phyloP scores from a whole-genome alignment of 2,113 vertebrate species.

The Chrysemys picta region DNA sequence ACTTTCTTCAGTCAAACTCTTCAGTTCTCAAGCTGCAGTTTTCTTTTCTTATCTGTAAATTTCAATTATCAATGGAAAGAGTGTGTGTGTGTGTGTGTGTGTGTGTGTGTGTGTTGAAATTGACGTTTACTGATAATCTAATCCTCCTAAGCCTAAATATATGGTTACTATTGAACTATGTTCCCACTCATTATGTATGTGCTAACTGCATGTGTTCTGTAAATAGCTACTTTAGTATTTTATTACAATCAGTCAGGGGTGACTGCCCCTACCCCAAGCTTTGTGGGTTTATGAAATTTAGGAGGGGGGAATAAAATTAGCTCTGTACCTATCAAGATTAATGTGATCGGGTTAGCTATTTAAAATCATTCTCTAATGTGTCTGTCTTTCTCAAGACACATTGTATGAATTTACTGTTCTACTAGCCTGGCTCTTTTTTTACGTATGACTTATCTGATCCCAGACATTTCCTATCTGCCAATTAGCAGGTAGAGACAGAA shows the following conservation, averaged over 20 bases:
- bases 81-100: not conserved
- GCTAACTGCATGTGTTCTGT: not conserved
- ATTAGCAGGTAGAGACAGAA: not conserved
- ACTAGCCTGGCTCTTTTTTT: not conserved
- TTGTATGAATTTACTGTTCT: not conserved
- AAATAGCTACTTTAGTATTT: not conserved
- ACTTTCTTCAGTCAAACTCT: not conserved
- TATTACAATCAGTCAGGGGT: not conserved
- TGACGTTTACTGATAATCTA: not conserved
- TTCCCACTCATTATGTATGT: not conserved
- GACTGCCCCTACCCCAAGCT: not conserved
- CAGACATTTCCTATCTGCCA: not conserved
- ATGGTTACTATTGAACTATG: not conserved
- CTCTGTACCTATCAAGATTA: not conserved
- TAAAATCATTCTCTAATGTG: not conserved
- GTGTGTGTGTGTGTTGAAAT: not conserved
- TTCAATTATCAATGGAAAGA: not conserved
- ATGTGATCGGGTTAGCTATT: not conserved
- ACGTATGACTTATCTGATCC: not conserved
- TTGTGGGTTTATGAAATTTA: not conserved
- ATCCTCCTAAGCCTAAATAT: not conserved
- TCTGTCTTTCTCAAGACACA: not conserved
- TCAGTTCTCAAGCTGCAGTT: not conserved
- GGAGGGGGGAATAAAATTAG: not conserved
- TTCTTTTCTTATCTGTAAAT: not conserved